Base-by-base conservation (phyloP, 2,888 invertebrate genomes). In the Agonopterix subpropinquella region DNA sequence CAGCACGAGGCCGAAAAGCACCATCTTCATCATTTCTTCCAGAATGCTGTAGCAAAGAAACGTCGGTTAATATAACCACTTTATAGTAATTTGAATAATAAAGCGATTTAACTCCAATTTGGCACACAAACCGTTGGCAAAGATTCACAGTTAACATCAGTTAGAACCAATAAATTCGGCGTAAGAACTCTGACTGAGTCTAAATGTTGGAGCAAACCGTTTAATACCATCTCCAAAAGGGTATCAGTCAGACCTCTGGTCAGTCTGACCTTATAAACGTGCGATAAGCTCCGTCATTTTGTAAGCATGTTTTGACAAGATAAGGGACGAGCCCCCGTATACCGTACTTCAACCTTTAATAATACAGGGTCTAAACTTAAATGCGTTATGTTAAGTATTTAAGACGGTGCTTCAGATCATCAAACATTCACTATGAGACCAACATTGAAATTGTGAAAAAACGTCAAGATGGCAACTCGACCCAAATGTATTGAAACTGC, bases 1-100 rank as follows among this genome's bases (percentile, higher is more conserved):
- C 51, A 89, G 61, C 62, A 88, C 79, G 41, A 89, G 73, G 48
- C 87, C 88, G 49, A 88, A 76, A 52, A 86, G 53, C 51, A 85
- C 70, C 77, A 85, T 77, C 76, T 85, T 89, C 77, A 72, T 80
- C 74, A 87, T 82, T 80, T 89, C 89, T 68, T 89, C 89, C 62
- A 88, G 69, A 68, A 89, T 78, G 66, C 89, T 89, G 77, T 55
- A 87, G 81, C 69, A 77, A 78, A 60, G 54, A 35, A 35, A 11
- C 36, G 41, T 49, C 15, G 4, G 8, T 46, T 41, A 46, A 41
- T 46, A 46, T 49, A 42, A 46, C 35, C 9, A 4, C 15, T 43
- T 44, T 10, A 36, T 11, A 43, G 9, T 7, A 43, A 44, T 63
- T 59, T 56, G 53, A 64, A 68, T 64, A 69, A 62, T 66, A 53